Conservation (phyloP, 92 coral and sea anemone species). For the Siderastrea siderea region DNA sequence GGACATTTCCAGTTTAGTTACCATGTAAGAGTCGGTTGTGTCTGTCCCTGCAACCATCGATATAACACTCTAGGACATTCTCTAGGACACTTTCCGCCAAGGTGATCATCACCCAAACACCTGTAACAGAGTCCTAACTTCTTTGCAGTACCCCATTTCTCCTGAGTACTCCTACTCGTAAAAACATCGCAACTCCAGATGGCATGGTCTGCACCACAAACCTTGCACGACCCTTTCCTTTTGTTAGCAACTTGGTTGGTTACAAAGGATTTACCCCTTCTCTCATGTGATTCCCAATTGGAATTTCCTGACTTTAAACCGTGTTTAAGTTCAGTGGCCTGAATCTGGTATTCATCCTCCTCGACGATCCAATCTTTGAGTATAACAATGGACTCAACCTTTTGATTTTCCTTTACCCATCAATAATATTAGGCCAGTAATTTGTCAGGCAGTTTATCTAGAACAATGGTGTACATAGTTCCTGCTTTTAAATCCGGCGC, state of each 20-base stretch:
- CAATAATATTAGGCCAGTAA: constrained; percentile 59
- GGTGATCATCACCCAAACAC: constrained; percentile 57
- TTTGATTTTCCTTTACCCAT: constrained; percentile 45
- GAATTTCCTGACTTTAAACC: constrained; percentile 32
- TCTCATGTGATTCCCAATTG: background rate
- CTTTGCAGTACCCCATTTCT: background rate
- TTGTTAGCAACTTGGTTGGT: background rate
- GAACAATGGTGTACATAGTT: constrained; percentile 65
- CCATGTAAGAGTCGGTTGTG: no score
- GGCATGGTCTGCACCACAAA: constrained; percentile 37
- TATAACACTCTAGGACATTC: constrained; percentile 17
- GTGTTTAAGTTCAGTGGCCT: constrained; percentile 45
- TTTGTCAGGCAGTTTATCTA: constrained; percentile 72
- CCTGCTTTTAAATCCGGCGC: constrained; percentile 71
- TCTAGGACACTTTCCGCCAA: constrained; percentile 20
- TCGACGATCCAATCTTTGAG: constrained; percentile 39
- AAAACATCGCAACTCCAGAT: constrained; percentile 55
- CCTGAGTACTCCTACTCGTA: constrained; percentile 22
- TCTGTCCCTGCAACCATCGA: constrained; percentile 40
- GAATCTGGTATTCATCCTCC: constrained; percentile 40
- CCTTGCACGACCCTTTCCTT: constrained; percentile 14
- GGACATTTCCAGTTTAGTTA: constrained; percentile 3
- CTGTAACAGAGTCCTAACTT: constrained; percentile 20
- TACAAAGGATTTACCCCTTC: no score
- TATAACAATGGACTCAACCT: background rate